Evolutionary conservation across 2,113 vertebrate genomes (phyloP), one percentile per base, ranked within the genome.

Genomic region (Parotia lawesii): DNA sequence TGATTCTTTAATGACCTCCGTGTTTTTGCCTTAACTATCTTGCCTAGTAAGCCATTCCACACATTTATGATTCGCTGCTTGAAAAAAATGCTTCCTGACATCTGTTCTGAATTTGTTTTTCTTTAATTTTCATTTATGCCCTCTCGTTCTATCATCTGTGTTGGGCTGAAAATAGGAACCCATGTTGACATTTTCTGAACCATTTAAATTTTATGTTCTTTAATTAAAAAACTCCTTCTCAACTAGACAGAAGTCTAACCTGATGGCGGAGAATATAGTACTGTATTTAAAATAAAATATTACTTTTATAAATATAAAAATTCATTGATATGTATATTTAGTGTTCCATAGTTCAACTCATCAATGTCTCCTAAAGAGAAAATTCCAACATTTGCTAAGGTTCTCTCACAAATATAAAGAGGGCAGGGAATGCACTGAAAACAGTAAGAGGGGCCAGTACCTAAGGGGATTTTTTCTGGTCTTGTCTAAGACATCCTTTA

Each of bases 121-220:
- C 97, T 97, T 98, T 98, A 97, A 97, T 98, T 98, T 97, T 98
- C 97, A 97, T 97, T 98, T 98, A 97, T 98, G 96, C 97, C 96
- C 97, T 98, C 97, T 98, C 85, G 3, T 97, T 98, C 97, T 96
- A 96, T 98, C 97, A 97, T 98, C 97, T 97, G 97, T 97, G 96
- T 97, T 97, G 97, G 97, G 94, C 96, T 98, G 95, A 97, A 98
- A 98, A 97, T 96, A 98, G 97, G 97, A 97, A 97, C 94, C 97
- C 97, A 97, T 97, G 97, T 98, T 97, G 97, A 97, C 97, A 97
- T 98, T 98, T 98, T 98, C 96, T 95, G 95, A 98, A 95, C 96
- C 69, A 5, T 96, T 98, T 98, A 97, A 96, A 97, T 97, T 97
- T 98, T 97, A 98, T 97, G 96, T 97, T 97, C 96, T 95, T 97